These are phyloP conservation scores for Coenonympha glycerion DNA, from an alignment of 2,888 invertebrate genomes.

Conservation along the genomic window DNA sequence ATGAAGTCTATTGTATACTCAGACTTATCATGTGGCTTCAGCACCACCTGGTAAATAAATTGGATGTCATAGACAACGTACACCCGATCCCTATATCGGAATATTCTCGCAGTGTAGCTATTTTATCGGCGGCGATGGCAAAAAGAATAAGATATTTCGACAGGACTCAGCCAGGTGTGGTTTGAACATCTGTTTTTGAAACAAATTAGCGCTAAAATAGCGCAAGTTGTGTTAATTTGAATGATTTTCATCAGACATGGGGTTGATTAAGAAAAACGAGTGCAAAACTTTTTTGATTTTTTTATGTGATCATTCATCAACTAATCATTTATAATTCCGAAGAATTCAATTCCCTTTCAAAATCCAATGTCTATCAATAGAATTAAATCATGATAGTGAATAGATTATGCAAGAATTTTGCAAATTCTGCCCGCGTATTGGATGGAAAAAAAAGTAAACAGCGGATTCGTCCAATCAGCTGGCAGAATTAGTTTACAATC, in stretches of 20 bases:
- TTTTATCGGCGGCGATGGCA: constrained; percentile 29
- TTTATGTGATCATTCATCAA: too few species aligned
- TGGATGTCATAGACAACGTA: constrained; percentile 28
- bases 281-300: not conserved
- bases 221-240: constrained; percentile 16
- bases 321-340: too few species aligned
- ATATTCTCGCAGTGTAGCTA: constrained; percentile 27
- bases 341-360: too few species aligned
- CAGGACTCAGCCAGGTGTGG: constrained; percentile 31
- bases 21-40: too few species aligned
- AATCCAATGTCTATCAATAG: too few species aligned
- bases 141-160: constrained; percentile 34
- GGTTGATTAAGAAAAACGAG: not conserved
- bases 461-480: too few species aligned
- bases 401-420: too few species aligned
- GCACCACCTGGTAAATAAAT: constrained; percentile 33
- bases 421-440: too few species aligned
- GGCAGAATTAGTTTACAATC: too few species aligned
- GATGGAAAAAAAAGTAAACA: too few species aligned
- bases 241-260: not conserved
- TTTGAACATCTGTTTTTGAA: constrained; percentile 29
- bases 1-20: too few species aligned
- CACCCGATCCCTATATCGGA: constrained; percentile 25
- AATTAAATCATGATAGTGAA: too few species aligned
- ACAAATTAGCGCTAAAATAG: constrained; percentile 19